Percentiles rank a stretch among this genome's conserved stretches.
Evolutionary conservation across 2,797 vertebrate species (phyloP).

Genomic region (Erethizon dorsatum): DNA sequence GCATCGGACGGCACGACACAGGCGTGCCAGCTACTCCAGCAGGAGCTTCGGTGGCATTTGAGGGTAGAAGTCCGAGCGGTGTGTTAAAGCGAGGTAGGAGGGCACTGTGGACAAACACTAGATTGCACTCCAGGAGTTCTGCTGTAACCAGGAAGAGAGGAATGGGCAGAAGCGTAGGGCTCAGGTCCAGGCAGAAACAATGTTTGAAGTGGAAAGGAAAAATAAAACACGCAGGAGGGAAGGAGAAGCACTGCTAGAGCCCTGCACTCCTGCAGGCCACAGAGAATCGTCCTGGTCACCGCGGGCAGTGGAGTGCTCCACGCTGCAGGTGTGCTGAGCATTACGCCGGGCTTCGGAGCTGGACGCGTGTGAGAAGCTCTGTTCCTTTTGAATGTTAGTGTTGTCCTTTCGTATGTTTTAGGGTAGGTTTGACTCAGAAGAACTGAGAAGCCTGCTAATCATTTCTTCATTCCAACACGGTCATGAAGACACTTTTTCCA

Average conservation of each 20-base stretch:
- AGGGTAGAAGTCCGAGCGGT: neutral
- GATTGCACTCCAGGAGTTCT: neutral
- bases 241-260: neutral
- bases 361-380: neutral
- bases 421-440: neutral
- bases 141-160: neutral
- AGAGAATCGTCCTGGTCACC: neutral
- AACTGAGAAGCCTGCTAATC: neutral
- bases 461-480: neutral
- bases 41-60: neutral
- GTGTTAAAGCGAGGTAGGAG: neutral
- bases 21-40: neutral
- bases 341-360: neutral
- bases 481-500: neutral
- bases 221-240: neutral
- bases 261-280: neutral
- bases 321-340: neutral
- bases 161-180: neutral
- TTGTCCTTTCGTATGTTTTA: neutral
- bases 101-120: neutral
- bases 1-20: no score
- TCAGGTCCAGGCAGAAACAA: neutral
- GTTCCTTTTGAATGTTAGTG: neutral
- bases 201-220: slow-evolving; percentile 34
- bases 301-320: neutral